Evolutionary conservation across 1,140 invertebrate species (phyloP), one percentile per base, ranked within the genome.

Genomic region (Nylanderia fulva): DNA sequence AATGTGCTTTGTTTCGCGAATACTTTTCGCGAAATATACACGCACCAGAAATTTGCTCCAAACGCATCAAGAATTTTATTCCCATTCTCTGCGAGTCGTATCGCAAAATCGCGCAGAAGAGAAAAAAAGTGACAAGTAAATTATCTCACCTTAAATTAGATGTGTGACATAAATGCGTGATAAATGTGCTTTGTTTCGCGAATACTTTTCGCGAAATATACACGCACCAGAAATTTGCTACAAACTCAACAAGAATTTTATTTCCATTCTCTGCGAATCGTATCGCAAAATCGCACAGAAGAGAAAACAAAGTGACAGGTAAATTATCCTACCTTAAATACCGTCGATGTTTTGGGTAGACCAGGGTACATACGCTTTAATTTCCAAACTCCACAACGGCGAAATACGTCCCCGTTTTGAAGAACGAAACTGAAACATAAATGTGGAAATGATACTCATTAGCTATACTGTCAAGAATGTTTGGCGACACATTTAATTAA

Each of bases 1-100:
- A 56, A 24, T n/a, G 60, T 24, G 3, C 33, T 52, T 52, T n/a
- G 33, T 52, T 79, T 79, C 75, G 27, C 15, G n/a, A 68, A 79
- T 54, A 18, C 45, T 48, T 18, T 54, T 54, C n/a, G 29, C n/a
- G 61, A 36, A 18, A 52, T 13, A n/a, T n/a, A n/a, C n/a, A n/a
- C 29, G 13, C 39, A 29, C 13, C n/a, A n/a, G 52, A 56, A 77
- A 24, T 66, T 48, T 13, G 4, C 60, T 42, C 7, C 27, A 29
- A 18, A 15, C 6, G n/a, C 33, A n/a, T n/a, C n/a, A 15, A 24
- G n/a, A 8, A 8, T 13, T n/a, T n/a, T 13, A 24, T 7, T n/a
- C 33, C 5, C 24, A 5, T n/a, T n/a, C 13, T 36, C 36, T 33
- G 11, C 24, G 33, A 45, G 42, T 1, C 52, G 77, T 58, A 29